Percentiles rank a stretch among this genome's conserved stretches.
Evolutionary conservation across 2,113 vertebrate genomes (phyloP).

Genomic region (Haliaeetus leucogaster): DNA sequence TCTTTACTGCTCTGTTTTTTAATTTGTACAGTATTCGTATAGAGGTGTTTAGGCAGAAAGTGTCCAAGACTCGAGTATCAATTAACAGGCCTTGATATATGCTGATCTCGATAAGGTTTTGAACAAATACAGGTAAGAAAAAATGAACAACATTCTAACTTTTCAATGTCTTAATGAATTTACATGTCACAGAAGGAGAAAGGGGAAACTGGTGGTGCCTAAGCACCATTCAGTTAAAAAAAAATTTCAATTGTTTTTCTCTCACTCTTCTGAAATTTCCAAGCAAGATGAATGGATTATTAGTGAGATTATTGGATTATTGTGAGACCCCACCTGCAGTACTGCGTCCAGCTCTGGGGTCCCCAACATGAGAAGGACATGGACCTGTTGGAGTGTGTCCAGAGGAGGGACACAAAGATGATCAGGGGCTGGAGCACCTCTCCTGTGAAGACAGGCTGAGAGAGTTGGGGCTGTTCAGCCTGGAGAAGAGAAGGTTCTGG

Average conservation of each 20-base stretch:
- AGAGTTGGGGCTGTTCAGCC: no score
- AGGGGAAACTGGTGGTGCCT: neutral
- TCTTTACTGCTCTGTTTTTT: neutral
- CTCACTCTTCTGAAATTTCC: neutral
- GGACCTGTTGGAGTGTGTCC: no score
- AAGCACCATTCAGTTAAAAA: neutral
- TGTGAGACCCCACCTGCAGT: no score
- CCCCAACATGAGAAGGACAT: no score
- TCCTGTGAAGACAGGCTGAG: no score
- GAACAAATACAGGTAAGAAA: neutral
- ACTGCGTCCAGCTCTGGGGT: no score
- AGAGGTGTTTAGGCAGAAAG: neutral
- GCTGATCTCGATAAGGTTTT: neutral
- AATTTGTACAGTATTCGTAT: neutral
- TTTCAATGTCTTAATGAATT: neutral
- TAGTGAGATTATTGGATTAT: neutral
- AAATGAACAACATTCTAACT: neutral
- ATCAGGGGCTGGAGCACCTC: no score
- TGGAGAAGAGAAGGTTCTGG: no score
- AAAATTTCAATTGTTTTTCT: neutral
- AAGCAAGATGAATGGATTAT: neutral
- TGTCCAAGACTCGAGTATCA: neutral
- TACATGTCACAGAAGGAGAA: neutral
- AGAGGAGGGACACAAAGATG: no score
- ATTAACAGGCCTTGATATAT: neutral